A percentile compares a stretch with the other conserved stretches of the same genome.
These are phyloP conservation scores for Numenius arquata DNA, from an alignment of 2,113 vertebrate species.

Conservation along the genomic window DNA sequence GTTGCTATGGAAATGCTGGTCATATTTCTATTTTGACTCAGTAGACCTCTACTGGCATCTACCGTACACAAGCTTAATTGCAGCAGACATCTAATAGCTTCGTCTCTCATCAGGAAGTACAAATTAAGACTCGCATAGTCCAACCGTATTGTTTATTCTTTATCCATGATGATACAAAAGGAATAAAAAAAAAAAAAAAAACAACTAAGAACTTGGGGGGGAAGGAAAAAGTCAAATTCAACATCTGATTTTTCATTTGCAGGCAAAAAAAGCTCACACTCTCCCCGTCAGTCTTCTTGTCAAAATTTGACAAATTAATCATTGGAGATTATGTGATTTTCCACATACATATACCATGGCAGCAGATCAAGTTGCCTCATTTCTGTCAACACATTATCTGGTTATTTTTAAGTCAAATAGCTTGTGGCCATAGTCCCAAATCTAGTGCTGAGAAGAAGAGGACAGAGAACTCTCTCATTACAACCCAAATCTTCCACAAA, in stretches of 20 bases:
- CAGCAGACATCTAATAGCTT: conserved; percentile 44
- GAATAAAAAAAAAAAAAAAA: neutral
- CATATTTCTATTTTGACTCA: conserved; percentile 52
- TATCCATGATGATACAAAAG: neutral
- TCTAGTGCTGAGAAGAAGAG: neutral
- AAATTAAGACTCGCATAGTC: neutral
- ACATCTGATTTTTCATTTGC: neutral
- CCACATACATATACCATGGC: neutral
- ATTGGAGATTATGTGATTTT: neutral
- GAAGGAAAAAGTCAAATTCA: neutral
- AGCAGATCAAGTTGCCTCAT: neutral
- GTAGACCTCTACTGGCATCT: conserved; percentile 79
- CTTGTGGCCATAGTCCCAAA: neutral
- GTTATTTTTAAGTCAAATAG: neutral
- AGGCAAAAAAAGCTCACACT: neutral
- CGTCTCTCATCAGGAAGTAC: neutral
- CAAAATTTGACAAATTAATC: neutral
- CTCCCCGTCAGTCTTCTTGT: neutral
- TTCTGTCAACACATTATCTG: neutral
- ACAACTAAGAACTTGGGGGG: accelerated
- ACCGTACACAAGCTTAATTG: conserved; percentile 69
- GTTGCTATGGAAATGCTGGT: conserved; percentile 64
- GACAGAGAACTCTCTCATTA: neutral
- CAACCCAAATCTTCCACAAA: neutral
- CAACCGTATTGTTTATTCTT: neutral